Evolutionary conservation across 2,888 invertebrate species (phyloP), one percentile per base, ranked within the genome.

Genomic region (Drosophila macrospina): DNA sequence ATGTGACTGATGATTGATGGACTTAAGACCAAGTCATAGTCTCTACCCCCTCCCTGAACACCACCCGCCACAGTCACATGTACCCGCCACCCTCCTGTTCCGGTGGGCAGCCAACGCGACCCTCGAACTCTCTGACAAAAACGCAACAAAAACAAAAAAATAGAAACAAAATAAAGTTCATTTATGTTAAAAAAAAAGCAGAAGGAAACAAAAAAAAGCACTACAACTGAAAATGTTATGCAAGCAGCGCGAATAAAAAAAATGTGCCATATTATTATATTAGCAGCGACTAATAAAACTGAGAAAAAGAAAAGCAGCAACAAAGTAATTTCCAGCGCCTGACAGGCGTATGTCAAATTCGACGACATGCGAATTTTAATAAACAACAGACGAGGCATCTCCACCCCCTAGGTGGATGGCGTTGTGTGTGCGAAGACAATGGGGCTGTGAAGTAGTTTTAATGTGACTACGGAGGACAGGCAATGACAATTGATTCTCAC

Each of bases 1-100:
- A 70, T 86, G 81, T 80, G 85, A 85, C 87, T 86, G 87, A 86
- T 86, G 85, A 86, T 86, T 86, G 85, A 86, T 86, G 87, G 85
- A 77, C 87, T 86, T 65, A 64, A 59, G 69, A 65, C 55, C 42
- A 36, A 61, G 28, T 55, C 54, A 42, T 59, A 56, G 51, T 61
- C 30, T 20, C 42, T 41, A 39, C 48, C 60, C 7, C 34, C 34
- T 16, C 39, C 5, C 26, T 26, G 26, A n/a, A n/a, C n/a, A n/a
- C n/a, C n/a, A n/a, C n/a, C n/a, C n/a, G n/a, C n/a, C n/a, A 20
- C 20, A 20, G 13, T 1, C 54, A 39, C 26, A 8, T 15, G 5
- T 32, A 16, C 16, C 41, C 24, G 28, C 55, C 20, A 59, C 11
- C 45, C 63, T 34, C 57, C 50, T 45, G 54, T 51, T 52, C 63